Base-by-base conservation (phyloP, 2,888 invertebrate genomes). In the Cheilosia grossa region DNA sequence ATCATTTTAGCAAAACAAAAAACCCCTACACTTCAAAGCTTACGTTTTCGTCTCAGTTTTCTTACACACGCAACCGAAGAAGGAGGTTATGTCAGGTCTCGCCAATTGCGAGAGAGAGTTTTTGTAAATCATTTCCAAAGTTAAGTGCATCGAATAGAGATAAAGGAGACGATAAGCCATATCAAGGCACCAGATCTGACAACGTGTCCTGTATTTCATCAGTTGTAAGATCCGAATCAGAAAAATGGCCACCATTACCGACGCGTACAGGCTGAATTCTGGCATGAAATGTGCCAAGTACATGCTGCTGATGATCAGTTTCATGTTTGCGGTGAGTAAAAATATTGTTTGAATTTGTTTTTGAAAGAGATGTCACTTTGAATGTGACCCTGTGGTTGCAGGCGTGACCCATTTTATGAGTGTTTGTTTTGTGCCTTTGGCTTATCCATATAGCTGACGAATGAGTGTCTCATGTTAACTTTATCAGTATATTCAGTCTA, bases 261-360 rank as follows among this genome's bases (percentile, higher is more conserved):
- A 91, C 82, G 59, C 87, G 10, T 88, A 91, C 69, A 90, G 93
- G 87, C 89, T 94, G 78, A 94, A 95, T 90, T 93, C 94, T 30
- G 95, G 96, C 88, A 95, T 96, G 95, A 94, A 93, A 90, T 94
- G 95, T 89, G 95, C 96, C 78, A 96, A 96, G 91, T 96, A 96
- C 89, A 93, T 96, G 92, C 93, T 96, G 87, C 93, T 96, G 89
- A 93, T 95, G 88, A 95, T 96, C 88, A 96, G 96, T 90, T 94
- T 95, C 30, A 94, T 96, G 90, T 96, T 96, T 92, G 95, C 95
- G 93, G 96, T 96, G 91, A 95, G 96, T 94, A 89, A 33, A 37
- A 37, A 13, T 37, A 30, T 40, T 17, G 9, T 9, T 58, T 53
- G 10, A 3, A 19, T 40, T 51, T 40, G 17, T 30, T 13, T 10